A percentile compares a stretch with the other conserved stretches of the same genome.
phyloP scores from a whole-genome alignment of 2,113 vertebrate genomes.

The Sus scrofa region T2T-Sscrofa CM000823.6:25268501-25269000 shows the following conservation, averaged over 20 bases:
- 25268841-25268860: neutral
- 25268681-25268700: neutral
- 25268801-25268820: fast-evolving
- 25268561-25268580: neutral
- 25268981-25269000: neutral
- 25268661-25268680: neutral
- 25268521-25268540: too few species aligned
- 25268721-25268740: neutral
- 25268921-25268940: neutral
- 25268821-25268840: neutral
- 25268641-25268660: neutral
- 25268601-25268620: neutral
- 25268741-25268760: neutral
- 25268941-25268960: fast-evolving
- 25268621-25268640: neutral
- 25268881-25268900: neutral
- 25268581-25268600: neutral
- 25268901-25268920: neutral
- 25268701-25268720: neutral
- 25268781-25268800: neutral
- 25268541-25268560: neutral
- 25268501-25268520: too few species aligned
- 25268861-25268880: neutral
- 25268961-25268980: neutral
- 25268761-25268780: neutral